Evolutionary conservation across 2,113 vertebrate species (phyloP).

Genomic region (Cyanistes caeruleus): DNA sequence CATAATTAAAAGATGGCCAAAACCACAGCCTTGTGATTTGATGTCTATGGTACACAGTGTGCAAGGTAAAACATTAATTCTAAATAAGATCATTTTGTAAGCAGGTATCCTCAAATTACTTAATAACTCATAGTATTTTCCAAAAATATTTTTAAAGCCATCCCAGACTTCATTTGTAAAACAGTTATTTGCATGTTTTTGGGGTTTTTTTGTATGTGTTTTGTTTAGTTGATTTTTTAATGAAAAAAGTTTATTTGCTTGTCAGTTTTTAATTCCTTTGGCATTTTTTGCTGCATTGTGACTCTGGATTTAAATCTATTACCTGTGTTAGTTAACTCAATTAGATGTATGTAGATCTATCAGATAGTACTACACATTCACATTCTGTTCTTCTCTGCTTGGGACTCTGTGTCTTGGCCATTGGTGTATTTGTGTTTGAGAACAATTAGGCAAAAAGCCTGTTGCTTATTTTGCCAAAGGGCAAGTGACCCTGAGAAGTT

Average conservation of each 20-base stretch:
- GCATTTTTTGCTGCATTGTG: neutral
- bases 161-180: neutral
- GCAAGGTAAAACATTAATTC: neutral
- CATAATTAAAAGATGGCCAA: constrained; percentile 43
- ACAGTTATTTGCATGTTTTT: neutral
- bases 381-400: neutral
- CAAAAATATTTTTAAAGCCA: constrained; percentile 15
- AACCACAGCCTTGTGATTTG: neutral
- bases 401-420: neutral
- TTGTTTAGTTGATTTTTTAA: neutral
- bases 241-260: neutral
- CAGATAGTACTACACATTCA: neutral
- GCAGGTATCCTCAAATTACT: neutral
- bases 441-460: neutral
- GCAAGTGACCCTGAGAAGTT: neutral
- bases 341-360: neutral
- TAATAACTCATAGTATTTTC: neutral
- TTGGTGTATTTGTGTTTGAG: neutral
- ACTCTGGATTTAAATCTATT: neutral
- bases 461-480: neutral
- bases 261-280: neutral
- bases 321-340: neutral
- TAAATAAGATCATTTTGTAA: constrained; percentile 1
- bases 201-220: neutral
- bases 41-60: neutral